phyloP scores from a whole-genome alignment of 1,140 invertebrate species.

The Pseudomyrmex concolor region DNA sequence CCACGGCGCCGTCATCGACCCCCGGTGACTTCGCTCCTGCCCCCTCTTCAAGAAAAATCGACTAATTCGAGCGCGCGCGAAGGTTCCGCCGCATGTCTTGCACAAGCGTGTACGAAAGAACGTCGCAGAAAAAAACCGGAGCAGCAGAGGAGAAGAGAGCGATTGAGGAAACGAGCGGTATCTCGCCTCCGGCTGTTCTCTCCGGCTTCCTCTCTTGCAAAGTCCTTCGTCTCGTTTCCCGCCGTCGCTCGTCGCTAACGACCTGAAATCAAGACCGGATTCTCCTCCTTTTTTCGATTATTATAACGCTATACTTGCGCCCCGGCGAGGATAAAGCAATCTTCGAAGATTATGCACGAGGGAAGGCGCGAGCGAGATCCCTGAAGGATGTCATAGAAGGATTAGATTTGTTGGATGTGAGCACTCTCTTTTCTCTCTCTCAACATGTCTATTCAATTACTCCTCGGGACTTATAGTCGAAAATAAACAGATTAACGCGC shows the following conservation, averaged over 20 bases:
- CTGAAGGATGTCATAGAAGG: constrained; percentile 49
- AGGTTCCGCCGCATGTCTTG: constrained; percentile 36
- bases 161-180: constrained; percentile 57
- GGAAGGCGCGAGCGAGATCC: constrained; percentile 16
- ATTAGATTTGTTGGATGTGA: constrained; percentile 50
- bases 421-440: background rate
- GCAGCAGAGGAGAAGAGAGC: constrained; percentile 33
- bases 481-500: constrained; percentile 51
- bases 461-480: constrained; percentile 28
- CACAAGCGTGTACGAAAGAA: constrained; percentile 39
- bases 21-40: too few relatives aligned
- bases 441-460: constrained; percentile 54
- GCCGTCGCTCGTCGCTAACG: constrained; percentile 37
- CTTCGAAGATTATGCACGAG: constrained; percentile 50
- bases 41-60: constrained; percentile 58
- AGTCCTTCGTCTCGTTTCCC: constrained; percentile 27
- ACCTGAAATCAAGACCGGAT: constrained; percentile 70
- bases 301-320: constrained; percentile 62
- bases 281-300: constrained; percentile 59
- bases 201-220: too few relatives aligned
- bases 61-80: constrained; percentile 59
- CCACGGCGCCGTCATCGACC: constrained; percentile 38
- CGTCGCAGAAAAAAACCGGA: background rate
- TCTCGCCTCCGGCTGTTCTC: constrained; percentile 50
- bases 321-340: constrained; percentile 44